phyloP scores from a whole-genome alignment of 2,113 vertebrate genomes.

The Guaruba guarouba region DNA sequence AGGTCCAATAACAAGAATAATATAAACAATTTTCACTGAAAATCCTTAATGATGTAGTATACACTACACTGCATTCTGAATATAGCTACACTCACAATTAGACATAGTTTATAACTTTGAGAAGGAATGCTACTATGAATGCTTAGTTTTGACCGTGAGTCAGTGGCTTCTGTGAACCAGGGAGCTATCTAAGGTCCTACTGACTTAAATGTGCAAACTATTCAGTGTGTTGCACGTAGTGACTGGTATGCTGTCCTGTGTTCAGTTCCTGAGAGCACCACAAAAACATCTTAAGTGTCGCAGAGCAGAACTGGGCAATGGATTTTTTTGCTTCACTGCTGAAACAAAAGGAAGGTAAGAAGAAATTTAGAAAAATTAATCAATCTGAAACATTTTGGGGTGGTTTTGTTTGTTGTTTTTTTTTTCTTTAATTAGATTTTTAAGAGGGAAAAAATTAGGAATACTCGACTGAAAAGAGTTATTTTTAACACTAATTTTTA shows the following conservation, averaged over 20 bases:
- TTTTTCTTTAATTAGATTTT: not conserved
- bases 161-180: not conserved
- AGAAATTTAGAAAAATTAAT: conserved; percentile 17
- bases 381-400: not conserved
- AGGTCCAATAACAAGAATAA: not conserved
- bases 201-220: not conserved
- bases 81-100: not conserved
- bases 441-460: not conserved
- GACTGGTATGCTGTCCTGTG: not conserved
- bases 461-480: not conserved
- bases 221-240: not conserved
- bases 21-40: not conserved
- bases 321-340: not conserved
- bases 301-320: not conserved
- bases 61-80: not conserved
- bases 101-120: not conserved
- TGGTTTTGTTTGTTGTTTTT: not conserved
- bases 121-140: not conserved
- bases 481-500: not conserved
- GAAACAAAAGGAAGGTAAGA: conserved; percentile 27
- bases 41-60: not conserved
- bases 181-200: not conserved
- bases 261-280: not conserved
- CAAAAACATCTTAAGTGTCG: not conserved
- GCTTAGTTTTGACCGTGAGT: not conserved